These are phyloP conservation scores for Chelmon rostratus DNA, from an alignment of 2,797 vertebrate species.

Conservation along the genomic window DNA sequence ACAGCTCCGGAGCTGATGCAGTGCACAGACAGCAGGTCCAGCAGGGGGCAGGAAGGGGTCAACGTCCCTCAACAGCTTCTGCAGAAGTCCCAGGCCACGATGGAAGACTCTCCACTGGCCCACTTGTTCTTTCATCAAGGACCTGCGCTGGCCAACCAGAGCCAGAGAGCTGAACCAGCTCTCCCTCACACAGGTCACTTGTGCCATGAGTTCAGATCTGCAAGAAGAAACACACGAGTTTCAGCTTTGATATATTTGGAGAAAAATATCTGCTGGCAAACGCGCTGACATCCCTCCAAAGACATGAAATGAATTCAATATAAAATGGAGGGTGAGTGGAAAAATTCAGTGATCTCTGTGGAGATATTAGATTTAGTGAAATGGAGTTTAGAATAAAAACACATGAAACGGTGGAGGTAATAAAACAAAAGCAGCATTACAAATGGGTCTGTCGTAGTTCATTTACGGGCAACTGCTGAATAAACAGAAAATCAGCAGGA, in stretches of 20 bases:
- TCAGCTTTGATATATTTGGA: not conserved
- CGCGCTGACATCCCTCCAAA: not conserved
- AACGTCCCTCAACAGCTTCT: slow-evolving; percentile 78
- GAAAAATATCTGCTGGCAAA: not conserved
- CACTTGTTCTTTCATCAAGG: slow-evolving; percentile 68
- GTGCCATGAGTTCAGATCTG: slow-evolving; percentile 86
- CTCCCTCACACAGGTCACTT: slow-evolving; percentile 79
- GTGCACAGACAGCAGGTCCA: slow-evolving; percentile 70
- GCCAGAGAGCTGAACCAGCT: slow-evolving; percentile 84
- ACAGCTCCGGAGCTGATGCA: slow-evolving; percentile 79
- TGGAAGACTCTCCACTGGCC: slow-evolving; percentile 83
- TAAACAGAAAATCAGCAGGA: slow-evolving; percentile 34
- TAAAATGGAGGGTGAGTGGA: not conserved
- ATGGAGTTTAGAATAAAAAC: not conserved
- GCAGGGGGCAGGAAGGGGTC: slow-evolving; percentile 77
- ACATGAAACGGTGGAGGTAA: not conserved
- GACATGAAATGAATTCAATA: not conserved
- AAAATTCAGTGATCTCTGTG: accelerated
- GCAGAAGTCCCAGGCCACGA: slow-evolving; percentile 75
- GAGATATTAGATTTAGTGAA: not conserved
- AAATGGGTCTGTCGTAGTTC: slow-evolving; percentile 17
- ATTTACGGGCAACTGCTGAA: slow-evolving; percentile 1
- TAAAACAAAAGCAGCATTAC: slow-evolving; percentile 1
- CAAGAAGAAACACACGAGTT: not conserved
- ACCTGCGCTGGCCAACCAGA: slow-evolving; percentile 74